phyloP scores from a whole-genome alignment of 2,888 invertebrate species.

The Litoditis marina region DNA sequence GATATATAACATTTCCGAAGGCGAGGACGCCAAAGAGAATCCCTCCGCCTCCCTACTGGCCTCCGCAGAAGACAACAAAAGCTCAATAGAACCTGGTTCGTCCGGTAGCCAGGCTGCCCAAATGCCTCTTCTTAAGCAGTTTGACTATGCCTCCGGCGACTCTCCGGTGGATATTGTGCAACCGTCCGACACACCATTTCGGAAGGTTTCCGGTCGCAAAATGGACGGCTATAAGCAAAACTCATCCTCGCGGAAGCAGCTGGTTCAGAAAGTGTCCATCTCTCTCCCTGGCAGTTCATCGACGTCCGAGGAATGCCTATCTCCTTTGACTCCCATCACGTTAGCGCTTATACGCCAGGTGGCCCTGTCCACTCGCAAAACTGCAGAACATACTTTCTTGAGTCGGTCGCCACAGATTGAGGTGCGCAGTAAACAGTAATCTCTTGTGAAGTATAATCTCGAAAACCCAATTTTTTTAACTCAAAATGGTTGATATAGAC shows the following conservation, averaged over 20 bases:
- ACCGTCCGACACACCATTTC: background rate
- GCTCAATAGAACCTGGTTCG: background rate
- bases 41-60: background rate
- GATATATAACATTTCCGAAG: constrained; percentile 1
- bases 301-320: background rate
- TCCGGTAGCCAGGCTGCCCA: background rate
- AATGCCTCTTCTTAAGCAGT: background rate
- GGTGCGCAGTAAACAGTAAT: too few species aligned
- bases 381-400: too few species aligned
- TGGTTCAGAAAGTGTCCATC: background rate
- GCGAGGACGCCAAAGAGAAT: background rate
- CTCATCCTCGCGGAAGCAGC: background rate
- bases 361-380: constrained; percentile 2
- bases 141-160: constrained; percentile 3
- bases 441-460: too few species aligned
- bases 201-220: constrained; percentile 2
- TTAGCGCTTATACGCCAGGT: constrained; percentile 6
- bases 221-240: background rate
- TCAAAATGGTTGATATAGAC: too few species aligned
- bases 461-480: too few species aligned
- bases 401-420: background rate
- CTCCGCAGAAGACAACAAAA: constrained; percentile 5
- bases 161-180: background rate
- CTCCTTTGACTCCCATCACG: constrained; percentile 10
- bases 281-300: background rate